A percentile compares a stretch with the other conserved stretches of the same genome.
These are phyloP conservation scores for Pelvicachromis taeniatus DNA, from an alignment of 2,113 vertebrate species.

Conservation along the genomic window DNA sequence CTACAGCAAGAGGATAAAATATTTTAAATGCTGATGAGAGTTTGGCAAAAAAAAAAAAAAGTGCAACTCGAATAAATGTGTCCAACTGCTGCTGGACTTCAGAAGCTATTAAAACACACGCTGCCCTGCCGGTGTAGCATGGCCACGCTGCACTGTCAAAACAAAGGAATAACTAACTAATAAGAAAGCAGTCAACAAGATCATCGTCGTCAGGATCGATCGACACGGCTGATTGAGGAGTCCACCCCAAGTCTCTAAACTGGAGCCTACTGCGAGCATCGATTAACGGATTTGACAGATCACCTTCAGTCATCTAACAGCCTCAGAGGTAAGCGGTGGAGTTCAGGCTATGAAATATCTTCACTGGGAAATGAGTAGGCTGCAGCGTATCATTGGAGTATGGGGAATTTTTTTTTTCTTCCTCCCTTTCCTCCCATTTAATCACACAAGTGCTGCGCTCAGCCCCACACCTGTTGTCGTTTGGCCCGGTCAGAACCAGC, in stretches of 20 bases:
- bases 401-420: background rate
- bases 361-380: background rate
- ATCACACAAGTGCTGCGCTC: background rate
- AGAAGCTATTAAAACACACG: background rate
- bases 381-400: background rate
- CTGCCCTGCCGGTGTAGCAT: background rate
- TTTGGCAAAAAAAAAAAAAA: constrained; percentile 49
- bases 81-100: constrained; percentile 21
- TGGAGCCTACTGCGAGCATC: constrained; percentile 42
- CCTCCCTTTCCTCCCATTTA: background rate
- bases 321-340: constrained; percentile 43
- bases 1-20: background rate
- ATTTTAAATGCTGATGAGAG: constrained; percentile 22
- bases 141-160: background rate
- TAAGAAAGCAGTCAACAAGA: background rate
- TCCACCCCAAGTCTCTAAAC: constrained; percentile 1
- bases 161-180: background rate
- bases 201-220: background rate
- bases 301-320: background rate
- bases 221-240: constrained; percentile 18
- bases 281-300: constrained; percentile 39
- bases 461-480: constrained; percentile 45
- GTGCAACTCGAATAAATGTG: constrained; percentile 32
- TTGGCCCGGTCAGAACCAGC: background rate
- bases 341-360: background rate